Evolutionary conservation across 2,113 vertebrate genomes (phyloP).

Genomic region (Mustelus asterias): DNA sequence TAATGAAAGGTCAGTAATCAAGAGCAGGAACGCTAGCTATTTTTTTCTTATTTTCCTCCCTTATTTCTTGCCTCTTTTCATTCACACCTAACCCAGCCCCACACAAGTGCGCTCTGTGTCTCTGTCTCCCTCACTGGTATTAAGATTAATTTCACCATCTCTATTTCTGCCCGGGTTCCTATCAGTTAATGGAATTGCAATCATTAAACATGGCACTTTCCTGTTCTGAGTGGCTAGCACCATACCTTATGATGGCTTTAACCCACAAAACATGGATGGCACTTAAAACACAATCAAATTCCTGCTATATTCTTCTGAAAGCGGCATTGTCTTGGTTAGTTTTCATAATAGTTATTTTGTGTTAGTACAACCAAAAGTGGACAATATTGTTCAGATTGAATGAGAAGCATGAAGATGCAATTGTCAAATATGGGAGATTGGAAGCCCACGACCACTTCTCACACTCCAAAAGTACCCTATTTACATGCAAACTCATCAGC

Average conservation of each 20-base stretch:
- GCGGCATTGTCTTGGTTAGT: not conserved
- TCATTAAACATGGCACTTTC: conserved; percentile 10
- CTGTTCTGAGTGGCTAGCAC: not conserved
- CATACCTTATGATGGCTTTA: not conserved
- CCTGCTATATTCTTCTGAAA: not conserved
- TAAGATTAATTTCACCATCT: not conserved
- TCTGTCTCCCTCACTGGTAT: not conserved
- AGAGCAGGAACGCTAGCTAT: not conserved
- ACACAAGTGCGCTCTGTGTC: not conserved
- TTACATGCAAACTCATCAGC: not conserved
- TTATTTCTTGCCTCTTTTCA: not conserved
- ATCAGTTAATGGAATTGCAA: not conserved
- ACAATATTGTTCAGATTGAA: not conserved
- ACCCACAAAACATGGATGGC: not conserved
- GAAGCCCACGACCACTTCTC: not conserved
- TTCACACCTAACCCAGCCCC: not conserved
- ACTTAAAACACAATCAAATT: not conserved
- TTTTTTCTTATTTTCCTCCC: not conserved
- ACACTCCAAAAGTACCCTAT: not conserved
- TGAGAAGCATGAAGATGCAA: not conserved
- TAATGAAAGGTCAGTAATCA: not conserved
- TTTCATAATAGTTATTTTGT: not conserved
- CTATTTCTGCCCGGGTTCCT: not conserved
- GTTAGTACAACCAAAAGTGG: not conserved
- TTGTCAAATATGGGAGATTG: not conserved